Evolutionary conservation across 1,140 invertebrate genomes (phyloP).

Genomic region (Saccostrea glomerata): DNA sequence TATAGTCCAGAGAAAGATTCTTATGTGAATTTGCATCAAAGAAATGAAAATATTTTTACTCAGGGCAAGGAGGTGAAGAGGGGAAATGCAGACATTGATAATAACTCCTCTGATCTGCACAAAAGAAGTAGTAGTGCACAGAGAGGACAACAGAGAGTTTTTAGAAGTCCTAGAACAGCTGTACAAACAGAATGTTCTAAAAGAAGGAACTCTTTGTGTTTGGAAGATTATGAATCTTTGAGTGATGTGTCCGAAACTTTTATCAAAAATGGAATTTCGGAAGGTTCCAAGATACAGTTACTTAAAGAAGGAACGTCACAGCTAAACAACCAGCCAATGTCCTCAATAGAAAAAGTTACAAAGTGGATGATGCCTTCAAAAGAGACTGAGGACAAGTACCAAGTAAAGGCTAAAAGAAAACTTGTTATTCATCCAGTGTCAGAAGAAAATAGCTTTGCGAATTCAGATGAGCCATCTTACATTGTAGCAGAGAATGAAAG

Average conservation of each 20-base stretch:
- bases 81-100: not conserved
- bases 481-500: not conserved
- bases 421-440: not conserved
- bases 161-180: not conserved
- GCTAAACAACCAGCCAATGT: constrained; percentile 8
- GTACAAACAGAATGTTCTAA: not conserved
- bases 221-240: not conserved
- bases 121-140: not conserved
- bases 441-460: not conserved
- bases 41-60: not conserved
- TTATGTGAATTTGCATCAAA: not conserved
- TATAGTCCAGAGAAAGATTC: not conserved
- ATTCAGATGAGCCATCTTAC: not conserved
- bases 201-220: not conserved
- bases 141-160: not conserved
- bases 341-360: not conserved
- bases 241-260: not conserved
- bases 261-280: not conserved
- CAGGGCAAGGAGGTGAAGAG: not conserved
- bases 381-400: not conserved
- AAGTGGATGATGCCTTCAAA: constrained; percentile 4
- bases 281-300: not conserved
- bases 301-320: not conserved
- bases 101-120: too few relatives aligned
- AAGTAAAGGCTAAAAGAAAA: not conserved